Percentiles rank a stretch among this genome's conserved stretches.
Evolutionary conservation across 1,140 invertebrate species (phyloP).

Genomic region (Agrilus planipennis): DNA sequence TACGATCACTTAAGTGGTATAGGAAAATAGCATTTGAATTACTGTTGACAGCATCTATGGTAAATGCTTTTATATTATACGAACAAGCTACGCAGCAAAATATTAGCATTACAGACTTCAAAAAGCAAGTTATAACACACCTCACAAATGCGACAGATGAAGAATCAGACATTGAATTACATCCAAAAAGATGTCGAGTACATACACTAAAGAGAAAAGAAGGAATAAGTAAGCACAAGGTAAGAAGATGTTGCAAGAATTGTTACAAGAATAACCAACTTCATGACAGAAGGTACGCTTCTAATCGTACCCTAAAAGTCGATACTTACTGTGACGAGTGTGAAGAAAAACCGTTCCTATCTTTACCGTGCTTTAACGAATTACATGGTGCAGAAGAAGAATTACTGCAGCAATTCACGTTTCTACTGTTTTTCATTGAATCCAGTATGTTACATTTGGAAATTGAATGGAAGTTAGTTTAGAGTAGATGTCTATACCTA

Average conservation of each 20-base stretch:
- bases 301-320: background rate
- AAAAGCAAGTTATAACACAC: background rate
- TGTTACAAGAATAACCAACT: background rate
- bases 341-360: background rate
- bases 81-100: background rate
- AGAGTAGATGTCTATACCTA: too few species aligned
- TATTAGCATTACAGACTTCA: background rate
- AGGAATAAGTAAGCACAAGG: background rate
- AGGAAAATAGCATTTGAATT: background rate
- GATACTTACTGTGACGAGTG: background rate
- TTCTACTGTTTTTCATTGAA: too few species aligned
- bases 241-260: background rate
- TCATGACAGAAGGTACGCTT: background rate
- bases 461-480: too few species aligned
- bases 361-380: background rate
- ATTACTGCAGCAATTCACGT: too few species aligned
- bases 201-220: background rate
- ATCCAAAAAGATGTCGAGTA: background rate
- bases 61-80: conserved; percentile 5
- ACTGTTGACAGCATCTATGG: background rate
- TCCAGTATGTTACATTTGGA: too few species aligned
- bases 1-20: background rate
- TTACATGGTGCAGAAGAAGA: background rate
- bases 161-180: background rate
- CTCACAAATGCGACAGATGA: background rate